Evolutionary conservation across 2,888 invertebrate genomes (phyloP), one percentile per base, ranked within the genome.

Genomic region (Ochropleura plecta): DNA sequence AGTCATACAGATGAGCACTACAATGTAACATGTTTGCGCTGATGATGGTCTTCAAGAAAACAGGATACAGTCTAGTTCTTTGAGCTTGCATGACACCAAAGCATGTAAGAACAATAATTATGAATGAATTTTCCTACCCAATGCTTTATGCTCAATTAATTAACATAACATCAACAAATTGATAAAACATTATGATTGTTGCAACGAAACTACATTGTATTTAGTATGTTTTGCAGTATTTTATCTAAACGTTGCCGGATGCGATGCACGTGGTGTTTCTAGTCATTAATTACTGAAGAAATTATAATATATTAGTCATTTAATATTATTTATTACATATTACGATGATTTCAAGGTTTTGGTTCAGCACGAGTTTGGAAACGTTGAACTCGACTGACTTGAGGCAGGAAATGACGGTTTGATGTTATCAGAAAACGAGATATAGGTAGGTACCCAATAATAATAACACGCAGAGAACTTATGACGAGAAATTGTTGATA

Each of bases 221-320:
- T 63, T 59, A 44, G 66, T 67, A n/a, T 73, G 63, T 68, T 68
- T 66, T 83, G 82, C 82, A 73, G 16, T 78, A 74, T 64, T 67
- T 85, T 83, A 83, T 83, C 85, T 70, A 18, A 57, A 16, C 18
- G 7, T n/a, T 83, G 48, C 79, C 83, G 83, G 85, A 83, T 83
- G 70, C 69, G 0, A 8, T 83, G 79, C 83, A 83, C 85, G 83
- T 83, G 82, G 53, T 81, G 18, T 4, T 49, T 20, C 46, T 60
- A 8, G 5, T 59, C 69, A 74, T 74, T 85, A 70, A 78, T 70
- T 78, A 74, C 57, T 82, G 70, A 46, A 64, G 62, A 71, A 82
- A 74, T 67, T 67, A 30, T 62, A n/a, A 44, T 20, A 44, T 14
- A 20, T 85, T 69, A 81, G 62, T 82, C 66, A 76, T 72, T 49